phyloP scores from a whole-genome alignment of 2,797 vertebrate genomes.

The Neomorphus geoffroyi region DNA sequence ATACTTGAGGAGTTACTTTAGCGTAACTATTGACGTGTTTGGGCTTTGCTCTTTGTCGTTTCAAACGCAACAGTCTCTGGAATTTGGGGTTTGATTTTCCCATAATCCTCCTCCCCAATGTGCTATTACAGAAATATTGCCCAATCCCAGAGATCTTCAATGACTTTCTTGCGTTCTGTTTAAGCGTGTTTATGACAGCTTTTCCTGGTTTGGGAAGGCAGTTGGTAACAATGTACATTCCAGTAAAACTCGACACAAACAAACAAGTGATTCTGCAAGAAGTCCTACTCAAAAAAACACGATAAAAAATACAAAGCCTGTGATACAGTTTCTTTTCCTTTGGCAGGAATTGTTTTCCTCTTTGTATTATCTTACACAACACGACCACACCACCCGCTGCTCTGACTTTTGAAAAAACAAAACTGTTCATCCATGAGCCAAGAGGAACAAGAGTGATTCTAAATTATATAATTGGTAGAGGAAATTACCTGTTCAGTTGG shows the following conservation, averaged over 20 bases:
- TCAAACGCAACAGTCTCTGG: neutral
- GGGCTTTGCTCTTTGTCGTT: neutral
- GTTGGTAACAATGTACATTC: neutral
- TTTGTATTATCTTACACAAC: conserved; percentile 56
- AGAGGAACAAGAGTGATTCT: conserved; percentile 16
- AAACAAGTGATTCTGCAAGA: conserved; percentile 19
- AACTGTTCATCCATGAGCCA: conserved; percentile 28
- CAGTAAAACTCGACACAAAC: conserved; percentile 23
- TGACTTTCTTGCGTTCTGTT: neutral
- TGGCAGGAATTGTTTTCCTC: conserved; percentile 48
- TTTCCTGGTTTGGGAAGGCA: neutral
- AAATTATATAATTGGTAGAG: neutral
- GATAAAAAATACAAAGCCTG: neutral
- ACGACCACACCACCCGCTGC: conserved; percentile 41
- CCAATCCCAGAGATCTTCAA: neutral
- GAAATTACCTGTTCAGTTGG: neutral
- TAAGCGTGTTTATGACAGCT: neutral
- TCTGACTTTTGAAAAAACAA: conserved; percentile 30
- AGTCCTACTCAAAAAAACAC: neutral
- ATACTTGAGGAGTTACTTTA: neutral
- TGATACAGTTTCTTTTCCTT: neutral
- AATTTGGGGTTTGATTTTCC: neutral
- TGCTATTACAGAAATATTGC: neutral
- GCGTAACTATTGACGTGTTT: neutral
- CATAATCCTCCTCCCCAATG: neutral